Conservation (phyloP, 2,797 vertebrate genomes). For the Cetoscarus ocellatus region DNA sequence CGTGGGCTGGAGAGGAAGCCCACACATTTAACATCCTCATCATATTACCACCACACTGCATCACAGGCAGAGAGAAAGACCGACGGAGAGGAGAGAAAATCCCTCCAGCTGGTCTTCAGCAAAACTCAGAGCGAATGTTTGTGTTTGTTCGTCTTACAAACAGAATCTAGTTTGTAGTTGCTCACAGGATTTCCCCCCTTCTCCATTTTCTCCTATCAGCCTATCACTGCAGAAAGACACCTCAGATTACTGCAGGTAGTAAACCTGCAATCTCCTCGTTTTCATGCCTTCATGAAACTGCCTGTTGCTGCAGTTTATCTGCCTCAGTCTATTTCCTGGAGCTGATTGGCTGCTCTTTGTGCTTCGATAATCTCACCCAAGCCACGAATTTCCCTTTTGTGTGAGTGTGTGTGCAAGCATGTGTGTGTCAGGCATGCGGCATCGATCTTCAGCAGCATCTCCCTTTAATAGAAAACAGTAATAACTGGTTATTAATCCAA, state of each 20-base stretch:
- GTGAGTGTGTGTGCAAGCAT: neutral
- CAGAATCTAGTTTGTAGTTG: constrained; percentile 30
- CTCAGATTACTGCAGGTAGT: constrained; percentile 16
- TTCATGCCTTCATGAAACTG: constrained; percentile 2
- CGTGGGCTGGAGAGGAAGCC: constrained; percentile 59
- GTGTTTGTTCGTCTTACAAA: constrained; percentile 9
- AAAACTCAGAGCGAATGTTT: constrained; percentile 15
- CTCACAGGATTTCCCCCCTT: constrained; percentile 17
- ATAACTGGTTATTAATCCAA: neutral
- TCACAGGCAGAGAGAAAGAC: neutral
- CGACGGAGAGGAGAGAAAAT: constrained; percentile 24
- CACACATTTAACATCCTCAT: constrained; percentile 44
- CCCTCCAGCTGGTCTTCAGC: constrained; percentile 37
- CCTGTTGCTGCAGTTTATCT: constrained; percentile 32
- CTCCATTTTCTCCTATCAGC: constrained; percentile 14
- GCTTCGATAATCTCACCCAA: neutral
- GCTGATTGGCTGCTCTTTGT: constrained; percentile 13
- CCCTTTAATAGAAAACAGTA: neutral
- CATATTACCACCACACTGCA: constrained; percentile 31
- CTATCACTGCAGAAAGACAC: constrained; percentile 1
- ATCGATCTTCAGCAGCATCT: neutral
- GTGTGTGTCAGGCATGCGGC: neutral
- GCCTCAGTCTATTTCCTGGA: constrained; percentile 29
- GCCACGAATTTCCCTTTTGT: neutral
- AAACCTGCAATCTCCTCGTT: constrained; percentile 22